Percentiles rank a stretch among this genome's conserved stretches.
phyloP scores from a whole-genome alignment of 2,888 invertebrate species.

The Lagria hirta region DNA sequence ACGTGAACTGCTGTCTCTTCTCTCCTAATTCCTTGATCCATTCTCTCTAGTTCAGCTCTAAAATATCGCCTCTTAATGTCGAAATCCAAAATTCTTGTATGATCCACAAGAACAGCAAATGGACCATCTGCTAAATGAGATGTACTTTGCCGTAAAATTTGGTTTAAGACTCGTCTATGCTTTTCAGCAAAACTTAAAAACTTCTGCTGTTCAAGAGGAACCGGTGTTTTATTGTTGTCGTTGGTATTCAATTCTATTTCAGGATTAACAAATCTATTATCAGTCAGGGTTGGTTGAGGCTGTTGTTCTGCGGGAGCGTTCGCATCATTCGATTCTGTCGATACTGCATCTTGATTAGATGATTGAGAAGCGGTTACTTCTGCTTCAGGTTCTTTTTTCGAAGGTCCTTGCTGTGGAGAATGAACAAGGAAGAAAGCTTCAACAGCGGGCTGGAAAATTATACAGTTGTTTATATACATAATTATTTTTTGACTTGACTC shows the following conservation, averaged over 20 bases:
- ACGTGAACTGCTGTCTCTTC: constrained; percentile 88
- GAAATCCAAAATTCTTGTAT: constrained; percentile 84
- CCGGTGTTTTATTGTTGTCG: constrained; percentile 22
- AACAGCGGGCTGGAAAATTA: constrained; percentile 71
- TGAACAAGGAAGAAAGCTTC: constrained; percentile 91
- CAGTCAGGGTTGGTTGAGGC: constrained; percentile 2
- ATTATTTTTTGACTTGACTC: constrained; percentile 8
- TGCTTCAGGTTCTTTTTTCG: constrained; percentile 34
- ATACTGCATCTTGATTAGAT: too few species aligned
- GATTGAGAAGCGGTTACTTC: constrained; percentile 15
- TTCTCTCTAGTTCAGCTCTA: constrained; percentile 79
- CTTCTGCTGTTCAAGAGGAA: constrained; percentile 65
- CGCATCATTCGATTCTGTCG: not conserved
- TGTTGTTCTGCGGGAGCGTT: not conserved
- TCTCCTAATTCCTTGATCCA: constrained; percentile 76
- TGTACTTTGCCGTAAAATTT: constrained; percentile 80
- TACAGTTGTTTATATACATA: constrained; percentile 17
- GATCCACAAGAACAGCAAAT: constrained; percentile 84
- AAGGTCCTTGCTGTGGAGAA: constrained; percentile 61
- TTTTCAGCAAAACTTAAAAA: constrained; percentile 85
- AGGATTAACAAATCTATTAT: constrained; percentile 17
- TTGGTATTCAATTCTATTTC: constrained; percentile 21
- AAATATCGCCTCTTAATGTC: constrained; percentile 87
- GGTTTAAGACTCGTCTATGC: constrained; percentile 84
- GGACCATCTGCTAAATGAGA: constrained; percentile 82